Evolutionary conservation across 2,888 invertebrate genomes (phyloP), one percentile per base, ranked within the genome.

Genomic region (Athripsodes cinereus): DNA sequence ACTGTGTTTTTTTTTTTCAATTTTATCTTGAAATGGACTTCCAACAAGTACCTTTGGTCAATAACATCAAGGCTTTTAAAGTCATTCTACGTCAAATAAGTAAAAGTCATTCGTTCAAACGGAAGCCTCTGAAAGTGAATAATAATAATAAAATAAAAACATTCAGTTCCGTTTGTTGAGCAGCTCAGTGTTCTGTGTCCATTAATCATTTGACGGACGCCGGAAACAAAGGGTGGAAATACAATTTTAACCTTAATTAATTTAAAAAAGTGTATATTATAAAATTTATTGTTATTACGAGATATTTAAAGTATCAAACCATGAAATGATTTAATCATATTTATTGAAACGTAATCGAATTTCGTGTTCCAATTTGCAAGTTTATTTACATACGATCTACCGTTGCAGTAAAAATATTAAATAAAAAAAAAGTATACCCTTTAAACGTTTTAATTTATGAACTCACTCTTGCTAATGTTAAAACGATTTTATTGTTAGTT

Each of bases 81-180:
- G n/a, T n/a, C n/a, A n/a, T n/a, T n/a, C n/a, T n/a, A n/a, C n/a
- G n/a, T n/a, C n/a, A n/a, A n/a, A n/a, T n/a, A n/a, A n/a, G n/a
- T n/a, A 26, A 10, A 26, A 26, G 26, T 6, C 3, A 26, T 26
- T 26, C 26, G 40, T 40, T 40, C 13, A 13, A 40, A 40, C 40
- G 3, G 40, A 16, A 40, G 13, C n/a, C 40, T 16, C 5, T n/a
- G 16, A 8, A 40, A 40, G 16, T 16, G 40, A n/a, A 13, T n/a
- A 40, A 40, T 40, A 40, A 40, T n/a, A 40, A 40, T 40, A 40
- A n/a, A n/a, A 40, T 40, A 40, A 40, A 40, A 40, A 40, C 40
- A 13, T 16, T 40, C 40, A 40, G 40, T 40, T 40, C 40, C 40
- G 16, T 40, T 40, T 40, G 40, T 40, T n/a, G 16, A 40, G 13